Evolutionary conservation across 2,797 vertebrate species (phyloP), one percentile per base, ranked within the genome.

Genomic region (Alca torda): DNA sequence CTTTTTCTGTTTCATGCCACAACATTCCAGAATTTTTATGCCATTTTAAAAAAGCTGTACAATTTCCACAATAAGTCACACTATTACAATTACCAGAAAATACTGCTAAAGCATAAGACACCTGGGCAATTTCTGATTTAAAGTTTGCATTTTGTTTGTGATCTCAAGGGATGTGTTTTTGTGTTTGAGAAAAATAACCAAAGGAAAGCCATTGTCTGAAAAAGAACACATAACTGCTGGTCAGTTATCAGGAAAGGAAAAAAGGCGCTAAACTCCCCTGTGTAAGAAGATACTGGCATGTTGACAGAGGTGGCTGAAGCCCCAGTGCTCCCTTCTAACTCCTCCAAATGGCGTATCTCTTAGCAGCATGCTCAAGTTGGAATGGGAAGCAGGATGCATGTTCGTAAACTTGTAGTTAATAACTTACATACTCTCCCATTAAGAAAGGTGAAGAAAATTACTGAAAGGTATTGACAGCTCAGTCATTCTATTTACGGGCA

Each of bases 11-110:
- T 97, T 97, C 77, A 69, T 94, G 89, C 68, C 92, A 94, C 87
- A 96, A 93, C 86, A 94, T 95, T 97, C 97, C 90, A 96, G 95
- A 97, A 95, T 95, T 97, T 96, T 97, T 96, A 97, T 90, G 80
- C 90, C 90, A 93, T 93, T 95, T 92, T 94, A 95, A 93, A 97
- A 96, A 84, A 96, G 79, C 83, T 89, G 82, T 77, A 76, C 84
- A 90, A 97, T 96, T 97, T 96, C 91, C 89, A 96, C 90, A 96
- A 93, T 72, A 96, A 93, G 69, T 95, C 96, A 97, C 95, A 95
- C 93, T 94, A 69, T 96, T 91, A 93, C 93, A 97, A 98, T 97
- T 91, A 86, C 77, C 89, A 96, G 93, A 97, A 97, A 97, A 96
- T 95, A 97, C 70, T 90, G 87, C 96, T 95, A 97, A 96, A 97